phyloP scores from a whole-genome alignment of 2,113 vertebrate species.

The Vombatus ursinus region DNA sequence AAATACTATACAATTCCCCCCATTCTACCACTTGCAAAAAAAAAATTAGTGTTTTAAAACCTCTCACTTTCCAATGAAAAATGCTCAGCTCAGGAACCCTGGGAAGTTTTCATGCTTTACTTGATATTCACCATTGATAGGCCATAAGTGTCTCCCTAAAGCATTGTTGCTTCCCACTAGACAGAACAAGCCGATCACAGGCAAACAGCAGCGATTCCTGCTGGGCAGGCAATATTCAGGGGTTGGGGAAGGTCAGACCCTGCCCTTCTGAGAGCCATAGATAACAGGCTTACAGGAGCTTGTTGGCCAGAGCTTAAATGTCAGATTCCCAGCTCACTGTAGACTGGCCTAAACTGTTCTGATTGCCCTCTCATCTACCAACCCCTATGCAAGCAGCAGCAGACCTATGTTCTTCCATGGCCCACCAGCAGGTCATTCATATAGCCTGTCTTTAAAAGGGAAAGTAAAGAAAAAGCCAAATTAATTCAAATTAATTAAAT shows the following conservation, averaged over 20 bases:
- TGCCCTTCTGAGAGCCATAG: not conserved
- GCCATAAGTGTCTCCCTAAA: not conserved
- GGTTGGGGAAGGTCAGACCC: not conserved
- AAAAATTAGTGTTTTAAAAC: not conserved
- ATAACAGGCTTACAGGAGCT: not conserved
- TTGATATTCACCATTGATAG: not conserved
- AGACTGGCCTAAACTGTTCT: not conserved
- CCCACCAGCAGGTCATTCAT: not conserved
- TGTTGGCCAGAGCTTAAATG: not conserved
- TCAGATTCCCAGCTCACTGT: not conserved
- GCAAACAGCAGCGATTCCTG: not conserved
- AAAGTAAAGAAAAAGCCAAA: not conserved
- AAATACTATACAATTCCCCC: not conserved
- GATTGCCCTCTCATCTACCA: not conserved
- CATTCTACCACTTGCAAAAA: not conserved
- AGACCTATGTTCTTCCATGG: not conserved
- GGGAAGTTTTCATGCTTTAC: not conserved
- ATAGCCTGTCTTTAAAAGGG: not conserved
- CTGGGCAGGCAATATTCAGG: not conserved
- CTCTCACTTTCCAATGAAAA: not conserved
- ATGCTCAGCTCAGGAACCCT: not conserved
- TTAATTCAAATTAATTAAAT: not conserved
- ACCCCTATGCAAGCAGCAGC: not conserved
- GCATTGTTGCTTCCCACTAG: not conserved
- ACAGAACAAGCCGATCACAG: not conserved